Percentiles rank a stretch among this genome's conserved stretches.
Evolutionary conservation across 2,888 invertebrate species (phyloP).

Genomic region (Deladenus siricidicola): DNA sequence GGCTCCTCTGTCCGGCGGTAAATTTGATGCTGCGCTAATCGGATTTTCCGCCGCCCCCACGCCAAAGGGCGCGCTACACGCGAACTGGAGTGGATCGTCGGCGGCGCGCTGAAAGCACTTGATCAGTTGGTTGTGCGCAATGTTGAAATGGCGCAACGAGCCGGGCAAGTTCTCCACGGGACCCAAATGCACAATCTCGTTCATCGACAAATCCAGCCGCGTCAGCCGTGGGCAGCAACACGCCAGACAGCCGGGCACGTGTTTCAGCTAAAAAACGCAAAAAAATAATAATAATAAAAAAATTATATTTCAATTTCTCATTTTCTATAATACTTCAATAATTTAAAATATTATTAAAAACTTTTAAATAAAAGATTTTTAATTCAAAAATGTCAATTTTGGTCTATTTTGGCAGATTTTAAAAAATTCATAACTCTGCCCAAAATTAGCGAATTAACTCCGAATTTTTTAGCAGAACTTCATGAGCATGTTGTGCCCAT

Average conservation of each 20-base stretch:
- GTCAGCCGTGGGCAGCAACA: conserved; percentile 80
- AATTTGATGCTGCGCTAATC: neutral
- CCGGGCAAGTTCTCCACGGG: conserved; percentile 82
- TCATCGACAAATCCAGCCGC: conserved; percentile 81
- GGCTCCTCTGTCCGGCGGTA: neutral
- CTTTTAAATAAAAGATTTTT: no score
- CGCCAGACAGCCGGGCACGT: conserved; percentile 74
- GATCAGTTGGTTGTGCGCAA: neutral
- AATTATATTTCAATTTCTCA: no score
- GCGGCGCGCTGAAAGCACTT: neutral
- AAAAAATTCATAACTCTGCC: no score
- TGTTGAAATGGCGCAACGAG: conserved; percentile 69
- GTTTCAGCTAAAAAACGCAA: neutral
- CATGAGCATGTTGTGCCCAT: no score
- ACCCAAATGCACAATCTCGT: conserved; percentile 64
- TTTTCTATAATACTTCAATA: neutral
- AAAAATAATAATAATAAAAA: neutral
- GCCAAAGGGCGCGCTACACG: conserved; percentile 16
- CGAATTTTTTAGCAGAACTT: no score
- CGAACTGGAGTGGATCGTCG: conserved; percentile 10
- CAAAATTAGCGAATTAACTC: no score
- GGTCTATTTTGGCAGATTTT: no score
- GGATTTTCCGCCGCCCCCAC: neutral
- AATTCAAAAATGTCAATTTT: no score
- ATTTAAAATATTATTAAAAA: no score